These are phyloP conservation scores for Bombus sibiricus DNA, from an alignment of 1,140 invertebrate species.

Conservation along the genomic window DNA sequence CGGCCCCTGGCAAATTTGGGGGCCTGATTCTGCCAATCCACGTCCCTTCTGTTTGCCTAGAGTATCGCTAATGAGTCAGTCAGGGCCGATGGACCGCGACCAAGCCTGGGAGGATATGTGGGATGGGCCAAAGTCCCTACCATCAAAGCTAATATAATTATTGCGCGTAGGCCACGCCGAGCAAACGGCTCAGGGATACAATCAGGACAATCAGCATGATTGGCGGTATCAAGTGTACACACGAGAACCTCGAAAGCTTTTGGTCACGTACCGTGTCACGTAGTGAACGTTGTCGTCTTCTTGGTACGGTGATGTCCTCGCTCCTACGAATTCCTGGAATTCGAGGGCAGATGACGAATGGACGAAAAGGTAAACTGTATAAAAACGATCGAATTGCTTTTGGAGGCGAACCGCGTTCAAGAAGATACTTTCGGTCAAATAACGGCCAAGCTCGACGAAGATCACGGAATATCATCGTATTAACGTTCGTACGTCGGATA, in stretches of 20 bases:
- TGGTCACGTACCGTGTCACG: conserved; percentile 46
- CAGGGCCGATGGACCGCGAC: conserved; percentile 61
- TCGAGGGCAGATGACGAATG: not conserved
- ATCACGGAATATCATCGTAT: not conserved
- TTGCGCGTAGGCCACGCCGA: conserved; percentile 64
- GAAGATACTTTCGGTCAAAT: too few relatives aligned
- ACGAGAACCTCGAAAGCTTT: conserved; percentile 63
- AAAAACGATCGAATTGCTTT: not conserved
- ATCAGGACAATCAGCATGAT: conserved; percentile 75
- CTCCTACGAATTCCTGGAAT: not conserved
- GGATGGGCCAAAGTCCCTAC: conserved; percentile 46
- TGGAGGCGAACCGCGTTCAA: not conserved
- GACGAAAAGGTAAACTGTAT: not conserved
- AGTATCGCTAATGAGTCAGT: conserved; percentile 70
- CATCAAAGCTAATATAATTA: conserved; percentile 76
- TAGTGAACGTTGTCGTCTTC: conserved; percentile 39
- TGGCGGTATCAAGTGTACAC: conserved; percentile 72
- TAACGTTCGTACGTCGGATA: not conserved
- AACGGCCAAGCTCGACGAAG: not conserved
- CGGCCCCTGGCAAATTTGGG: not conserved
- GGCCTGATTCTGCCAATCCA: conserved; percentile 28
- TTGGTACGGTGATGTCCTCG: not conserved
- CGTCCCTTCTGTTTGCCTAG: conserved; percentile 58
- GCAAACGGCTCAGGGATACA: conserved; percentile 71
- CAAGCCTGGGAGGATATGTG: conserved; percentile 34